Evolutionary conservation across 1,140 invertebrate genomes (phyloP).

Genomic region (Macrosteles quadrilineatus): DNA sequence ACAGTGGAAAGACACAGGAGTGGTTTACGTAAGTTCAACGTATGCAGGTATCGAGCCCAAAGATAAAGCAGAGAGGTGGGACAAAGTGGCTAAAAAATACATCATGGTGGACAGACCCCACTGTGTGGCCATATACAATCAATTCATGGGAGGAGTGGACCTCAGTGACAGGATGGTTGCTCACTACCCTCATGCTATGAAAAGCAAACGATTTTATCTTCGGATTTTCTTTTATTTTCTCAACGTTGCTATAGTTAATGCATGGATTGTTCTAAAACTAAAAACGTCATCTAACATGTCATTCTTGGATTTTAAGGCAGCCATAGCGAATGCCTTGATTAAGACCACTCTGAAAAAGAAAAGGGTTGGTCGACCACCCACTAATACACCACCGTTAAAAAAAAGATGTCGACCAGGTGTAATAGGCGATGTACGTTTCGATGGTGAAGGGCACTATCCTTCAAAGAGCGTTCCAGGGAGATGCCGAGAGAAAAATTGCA

Average conservation of each 20-base stretch:
- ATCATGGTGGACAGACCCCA: slow-evolving; percentile 39
- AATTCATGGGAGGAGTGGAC: slow-evolving; percentile 43
- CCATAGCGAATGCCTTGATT: slow-evolving; percentile 25
- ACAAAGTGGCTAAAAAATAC: slow-evolving; percentile 37
- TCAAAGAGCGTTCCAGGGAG: slow-evolving; percentile 21
- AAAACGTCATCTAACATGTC: slow-evolving; percentile 23
- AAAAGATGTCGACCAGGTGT: neutral
- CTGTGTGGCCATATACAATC: slow-evolving; percentile 29
- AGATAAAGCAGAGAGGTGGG: slow-evolving; percentile 35
- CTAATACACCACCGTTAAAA: neutral
- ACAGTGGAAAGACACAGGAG: slow-evolving; percentile 40
- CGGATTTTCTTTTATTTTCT: slow-evolving; percentile 41
- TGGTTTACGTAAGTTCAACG: slow-evolving; percentile 23
- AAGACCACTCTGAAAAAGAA: neutral
- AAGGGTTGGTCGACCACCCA: slow-evolving; percentile 21
- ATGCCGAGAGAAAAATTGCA: slow-evolving; percentile 29
- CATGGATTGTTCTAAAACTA: slow-evolving; percentile 39
- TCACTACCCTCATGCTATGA: slow-evolving; percentile 38
- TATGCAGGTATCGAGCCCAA: slow-evolving; percentile 18
- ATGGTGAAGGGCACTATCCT: slow-evolving; percentile 30
- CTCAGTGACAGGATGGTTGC: slow-evolving; percentile 41
- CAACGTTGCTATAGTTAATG: slow-evolving; percentile 41
- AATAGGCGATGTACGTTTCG: neutral
- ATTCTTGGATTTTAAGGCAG: slow-evolving; percentile 28
- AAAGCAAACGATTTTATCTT: slow-evolving; percentile 40